These are phyloP conservation scores for Suricata suricatta DNA, from an alignment of 2,113 vertebrate genomes.

Conservation along the genomic window DNA sequence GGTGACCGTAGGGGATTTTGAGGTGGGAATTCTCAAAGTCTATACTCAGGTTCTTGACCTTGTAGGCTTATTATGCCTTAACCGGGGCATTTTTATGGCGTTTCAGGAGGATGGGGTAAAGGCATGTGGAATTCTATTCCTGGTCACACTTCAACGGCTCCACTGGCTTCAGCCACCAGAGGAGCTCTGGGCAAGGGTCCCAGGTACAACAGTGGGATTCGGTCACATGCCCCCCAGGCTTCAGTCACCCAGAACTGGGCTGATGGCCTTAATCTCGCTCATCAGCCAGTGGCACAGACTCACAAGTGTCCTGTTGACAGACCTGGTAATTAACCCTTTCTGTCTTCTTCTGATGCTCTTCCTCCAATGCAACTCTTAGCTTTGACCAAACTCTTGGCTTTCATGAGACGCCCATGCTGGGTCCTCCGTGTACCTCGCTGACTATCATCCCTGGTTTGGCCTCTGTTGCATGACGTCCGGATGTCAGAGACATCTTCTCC, in stretches of 20 bases:
- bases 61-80: not conserved
- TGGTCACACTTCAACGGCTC: not conserved
- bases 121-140: not conserved
- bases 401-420: not conserved
- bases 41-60: not conserved
- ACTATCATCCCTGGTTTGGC: not conserved
- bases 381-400: not conserved
- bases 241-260: not conserved
- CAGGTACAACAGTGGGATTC: not conserved
- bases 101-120: not conserved
- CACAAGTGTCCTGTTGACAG: not conserved
- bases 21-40: not conserved
- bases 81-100: not conserved
- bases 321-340: not conserved
- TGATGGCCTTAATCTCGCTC: not conserved
- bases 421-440: not conserved
- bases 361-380: not conserved
- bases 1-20: not conserved
- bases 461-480: not conserved
- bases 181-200: not conserved
- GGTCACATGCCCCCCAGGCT: fast-evolving
- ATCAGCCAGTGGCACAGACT: not conserved
- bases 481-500: not conserved
- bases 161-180: not conserved
- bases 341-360: not conserved